Evolutionary conservation across 2,888 invertebrate genomes (phyloP).

Genomic region (Zaprionus lineosus): DNA sequence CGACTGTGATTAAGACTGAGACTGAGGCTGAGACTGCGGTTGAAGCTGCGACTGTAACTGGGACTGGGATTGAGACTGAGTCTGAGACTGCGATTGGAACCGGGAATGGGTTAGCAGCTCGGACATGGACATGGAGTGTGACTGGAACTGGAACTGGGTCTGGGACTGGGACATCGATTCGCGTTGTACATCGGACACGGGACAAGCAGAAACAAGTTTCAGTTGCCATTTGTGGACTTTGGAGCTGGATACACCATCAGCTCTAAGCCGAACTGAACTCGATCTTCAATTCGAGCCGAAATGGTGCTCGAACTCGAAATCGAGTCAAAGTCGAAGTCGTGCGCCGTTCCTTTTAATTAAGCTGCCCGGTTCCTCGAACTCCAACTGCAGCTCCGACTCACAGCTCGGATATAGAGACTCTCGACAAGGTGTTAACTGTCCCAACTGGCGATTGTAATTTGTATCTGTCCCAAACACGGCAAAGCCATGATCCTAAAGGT

Average conservation of each 20-base stretch:
- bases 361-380: slow-evolving; percentile 27
- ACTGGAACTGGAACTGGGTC: no score
- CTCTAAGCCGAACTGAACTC: slow-evolving; percentile 34
- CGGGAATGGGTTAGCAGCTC: no score
- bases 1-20: slow-evolving; percentile 7
- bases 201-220: slow-evolving; percentile 63
- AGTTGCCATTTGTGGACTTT: slow-evolving; percentile 64
- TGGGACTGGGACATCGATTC: slow-evolving; percentile 62
- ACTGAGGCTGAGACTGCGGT: no score
- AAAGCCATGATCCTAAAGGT: slow-evolving; percentile 26
- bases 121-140: no score
- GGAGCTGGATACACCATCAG: slow-evolving; percentile 27
- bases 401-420: slow-evolving; percentile 11
- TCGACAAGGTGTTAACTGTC: slow-evolving; percentile 67
- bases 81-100: no score
- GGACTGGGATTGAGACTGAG: slow-evolving; percentile 11
- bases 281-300: slow-evolving; percentile 37
- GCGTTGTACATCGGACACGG: slow-evolving; percentile 52
- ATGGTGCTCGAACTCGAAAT: no score
- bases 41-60: no score
- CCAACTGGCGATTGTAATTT: slow-evolving; percentile 47
- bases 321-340: slow-evolving; percentile 20
- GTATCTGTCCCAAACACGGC: slow-evolving; percentile 49
- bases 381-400: slow-evolving; percentile 16
- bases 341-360: slow-evolving; percentile 63